These are phyloP conservation scores for Actinia equina DNA, from an alignment of 64 coral and sea anemone species.

Conservation along the genomic window DNA sequence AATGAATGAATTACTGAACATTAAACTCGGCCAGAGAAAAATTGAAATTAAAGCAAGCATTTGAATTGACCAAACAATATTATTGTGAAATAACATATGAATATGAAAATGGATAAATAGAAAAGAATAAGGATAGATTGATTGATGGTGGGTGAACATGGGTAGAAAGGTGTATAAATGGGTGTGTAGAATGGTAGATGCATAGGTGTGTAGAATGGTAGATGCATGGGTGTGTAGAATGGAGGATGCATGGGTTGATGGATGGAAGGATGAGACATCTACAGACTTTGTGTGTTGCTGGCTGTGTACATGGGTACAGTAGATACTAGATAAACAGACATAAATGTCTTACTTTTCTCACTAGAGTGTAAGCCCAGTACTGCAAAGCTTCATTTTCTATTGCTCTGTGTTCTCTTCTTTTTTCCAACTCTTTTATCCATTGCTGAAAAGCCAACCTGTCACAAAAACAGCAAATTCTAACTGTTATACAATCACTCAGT, in stretches of 20 bases:
- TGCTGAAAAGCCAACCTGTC: neutral
- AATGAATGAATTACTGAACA: neutral
- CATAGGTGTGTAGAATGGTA: neutral
- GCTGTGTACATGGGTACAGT: no score
- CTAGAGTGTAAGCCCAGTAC: slow-evolving; percentile 49
- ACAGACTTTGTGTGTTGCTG: no score
- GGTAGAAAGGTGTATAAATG: neutral
- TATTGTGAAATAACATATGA: neutral
- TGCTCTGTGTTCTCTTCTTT: slow-evolving; percentile 15
- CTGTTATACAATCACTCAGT: neutral
- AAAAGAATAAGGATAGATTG: neutral
- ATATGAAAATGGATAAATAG: neutral
- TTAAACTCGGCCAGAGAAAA: neutral
- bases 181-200: neutral
- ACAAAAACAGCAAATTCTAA: neutral
- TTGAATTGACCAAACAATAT: neutral
- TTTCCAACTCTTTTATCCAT: slow-evolving; percentile 34
- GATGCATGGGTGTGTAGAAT: neutral
- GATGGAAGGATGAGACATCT: no score
- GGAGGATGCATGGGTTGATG: neutral
- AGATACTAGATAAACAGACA: no score
- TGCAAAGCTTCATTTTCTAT: slow-evolving; percentile 50
- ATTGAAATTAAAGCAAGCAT: neutral
- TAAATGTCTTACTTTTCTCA: slow-evolving; percentile 25
- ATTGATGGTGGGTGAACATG: neutral